Conservation (phyloP, 1,140 invertebrate genomes). For the Drosophila azteca region DNA sequence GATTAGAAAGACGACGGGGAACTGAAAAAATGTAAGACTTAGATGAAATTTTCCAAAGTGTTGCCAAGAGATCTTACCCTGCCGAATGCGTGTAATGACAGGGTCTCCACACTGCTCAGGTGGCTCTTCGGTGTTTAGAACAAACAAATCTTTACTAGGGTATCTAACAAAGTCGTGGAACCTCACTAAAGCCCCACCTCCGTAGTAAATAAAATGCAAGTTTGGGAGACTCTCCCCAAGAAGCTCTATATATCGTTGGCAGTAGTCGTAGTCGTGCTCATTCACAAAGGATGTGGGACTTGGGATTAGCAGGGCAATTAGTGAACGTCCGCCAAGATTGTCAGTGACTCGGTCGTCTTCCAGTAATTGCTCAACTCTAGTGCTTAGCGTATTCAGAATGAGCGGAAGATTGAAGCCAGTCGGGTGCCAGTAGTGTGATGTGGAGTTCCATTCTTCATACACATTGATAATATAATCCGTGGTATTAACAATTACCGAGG, state of each 20-base stretch:
- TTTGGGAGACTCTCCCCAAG: slow-evolving; percentile 85
- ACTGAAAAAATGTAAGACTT: slow-evolving; percentile 82
- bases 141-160: slow-evolving; percentile 80
- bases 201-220: slow-evolving; percentile 84
- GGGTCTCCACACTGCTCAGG: slow-evolving; percentile 53
- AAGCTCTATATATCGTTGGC: slow-evolving; percentile 80
- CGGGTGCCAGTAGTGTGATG: slow-evolving; percentile 83
- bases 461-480: slow-evolving; percentile 85
- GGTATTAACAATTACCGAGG: slow-evolving; percentile 86
- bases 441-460: slow-evolving; percentile 84
- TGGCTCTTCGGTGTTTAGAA: slow-evolving; percentile 51
- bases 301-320: slow-evolving; percentile 85
- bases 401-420: slow-evolving; percentile 85
- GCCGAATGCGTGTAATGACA: slow-evolving; percentile 67
- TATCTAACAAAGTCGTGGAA: slow-evolving; percentile 84
- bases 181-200: slow-evolving; percentile 83
- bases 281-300: slow-evolving; percentile 73
- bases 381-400: slow-evolving; percentile 82
- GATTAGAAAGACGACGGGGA: slow-evolving; percentile 87
- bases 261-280: slow-evolving; percentile 84
- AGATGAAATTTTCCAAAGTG: neutral
- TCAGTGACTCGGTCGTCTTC: slow-evolving; percentile 76
- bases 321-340: slow-evolving; percentile 84
- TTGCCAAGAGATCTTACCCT: slow-evolving; percentile 50
- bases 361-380: slow-evolving; percentile 81